Evolutionary conservation across 2,113 vertebrate species (phyloP), one percentile per base, ranked within the genome.

Genomic region (Ursus arctos): DNA sequence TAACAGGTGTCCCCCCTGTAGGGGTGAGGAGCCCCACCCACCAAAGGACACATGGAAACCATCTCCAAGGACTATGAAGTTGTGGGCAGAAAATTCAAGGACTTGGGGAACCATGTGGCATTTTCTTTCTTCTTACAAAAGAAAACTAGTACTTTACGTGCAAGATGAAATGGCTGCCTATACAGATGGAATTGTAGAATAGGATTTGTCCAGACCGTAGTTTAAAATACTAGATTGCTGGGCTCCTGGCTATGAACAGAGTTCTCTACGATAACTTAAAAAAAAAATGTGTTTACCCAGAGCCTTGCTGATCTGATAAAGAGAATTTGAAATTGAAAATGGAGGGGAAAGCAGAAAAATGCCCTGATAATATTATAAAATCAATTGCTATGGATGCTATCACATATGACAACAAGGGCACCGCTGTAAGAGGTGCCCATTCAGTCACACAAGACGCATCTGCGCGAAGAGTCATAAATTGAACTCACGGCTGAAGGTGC

Each of bases 291-390:
- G 47, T 93, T 97, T 96, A 77, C 65, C 31, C 49, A 95, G 77
- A 95, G 86, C 53, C 74, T 94, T 97, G 81, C 53, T 91, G 12
- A 88, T 94, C 71, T 93, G 85, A 96, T 96, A 81, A 81, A 95
- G 86, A 83, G 26, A 94, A 91, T 55, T 95, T 95, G 74, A 94
- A 94, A 97, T 82, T 91, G 95, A 84, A 97, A 96, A 94, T 80
- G 59, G 81, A 96, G 28, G 26, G 11, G 51, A 47, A 88, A 84
- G 40, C 74, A 95, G 80, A 51, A 97, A 93, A 95, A 89, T 91
- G 57, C n/a, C 21, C 28, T 86, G 57, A 96, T 90, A 92, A 90
- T 85, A 88, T 71, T 92, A 76, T 94, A 76, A 93, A 94, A 91
- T 88, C 81, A 91, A 49, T 79, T 81, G 88, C 63, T 91, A 36